Base-by-base conservation (phyloP, 1,140 invertebrate species). In the Leptinotarsa lineolata region DNA sequence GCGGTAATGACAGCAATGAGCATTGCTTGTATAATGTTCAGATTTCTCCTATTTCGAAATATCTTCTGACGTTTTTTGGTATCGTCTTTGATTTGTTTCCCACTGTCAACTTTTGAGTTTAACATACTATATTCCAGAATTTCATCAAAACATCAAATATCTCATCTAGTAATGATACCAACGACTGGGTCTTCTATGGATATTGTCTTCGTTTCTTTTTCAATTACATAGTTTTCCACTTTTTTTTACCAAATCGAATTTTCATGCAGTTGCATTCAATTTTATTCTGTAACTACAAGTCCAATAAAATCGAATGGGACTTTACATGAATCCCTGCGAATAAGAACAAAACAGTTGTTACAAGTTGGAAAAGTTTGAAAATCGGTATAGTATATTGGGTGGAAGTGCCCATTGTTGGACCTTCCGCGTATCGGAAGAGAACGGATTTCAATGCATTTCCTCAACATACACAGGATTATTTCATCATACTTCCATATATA, bases 281-380 rank as follows among this genome's bases (percentile, higher is more conserved):
- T 39, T 11, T 39, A 39, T 39, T 39, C 30, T 39, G 48, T 54
- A 16, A 54, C 48, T 54, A 54, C 48, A 54, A 54, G 15, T 54
- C 48, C 48, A 54, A 54, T 54, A 54, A 54, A 54, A 54, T 54
- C 48, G 48, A 54, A 54, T 54, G n/a, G 48, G 48, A 54, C 48
- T 54, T 18, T 18, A 15, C 48, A 13, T 54, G n/a, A 54, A 54
- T 54, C 48, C 5, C 48, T 16, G n/a, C n/a, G 48, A 18, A 54
- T 16, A 54, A 54, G 48, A 54, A 15, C n/a, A 18, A 54, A 54
- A 54, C 48, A 18, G n/a, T 15, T 54, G 15, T 54, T 54, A 18
- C 48, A 18, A 54, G 16, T 54, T 54, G 15, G 48, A 54, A 18
- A 54, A 54, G 16, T 54, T 54, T 54, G 48, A 54, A 54, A 16